Base-by-base conservation (phyloP, 2,888 invertebrate genomes). In the Xanthorhoe designata region DNA sequence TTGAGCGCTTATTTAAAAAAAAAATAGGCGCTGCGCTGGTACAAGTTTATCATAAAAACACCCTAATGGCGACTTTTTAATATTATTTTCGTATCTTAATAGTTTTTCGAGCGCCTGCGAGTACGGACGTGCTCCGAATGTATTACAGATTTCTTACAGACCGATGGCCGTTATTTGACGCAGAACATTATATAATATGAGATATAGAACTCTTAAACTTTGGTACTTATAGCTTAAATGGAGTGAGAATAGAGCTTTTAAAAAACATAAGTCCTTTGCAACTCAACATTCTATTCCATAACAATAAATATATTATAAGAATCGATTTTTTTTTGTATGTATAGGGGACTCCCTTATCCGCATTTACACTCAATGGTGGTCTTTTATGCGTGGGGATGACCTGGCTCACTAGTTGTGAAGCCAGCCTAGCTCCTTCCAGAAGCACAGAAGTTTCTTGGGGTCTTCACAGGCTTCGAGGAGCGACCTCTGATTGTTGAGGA, bases 51-150 rank as follows among this genome's bases (percentile, higher is more conserved):
- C 18, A 55, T 56, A n/a, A 60, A 45, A 42, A 24, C 50, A n/a
- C 63, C 64, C 66, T 55, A 58, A 63, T 45, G 54, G 55, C 49
- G 56, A 64, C 55, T 68, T 74, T 69, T 69, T 68, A 71, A 72
- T 72, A 71, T 72, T 66, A 72, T 70, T 69, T 69, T 72, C 69
- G 63, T 71, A 71, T 72, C 67, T 69, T 66, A 61, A 71, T 74
- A 74, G 74, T 72, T 72, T 71, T 74, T 72, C 65, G 68, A 68
- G 64, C 64, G 63, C 66, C 63, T 60, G 66, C 63, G 63, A 50
- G 54, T 57, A 24, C 13, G 64, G 45, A 74, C 74, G 74, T 74
- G 72, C 53, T 49, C 49, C 0, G 67, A 67, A 67, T 67, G 47
- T 47, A 47, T 15, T 47, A 47, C 47, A 17, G 15, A 17, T 7